These are phyloP conservation scores for Centruroides vittatus DNA, from an alignment of 1,140 invertebrate genomes.

Conservation along the genomic window DNA sequence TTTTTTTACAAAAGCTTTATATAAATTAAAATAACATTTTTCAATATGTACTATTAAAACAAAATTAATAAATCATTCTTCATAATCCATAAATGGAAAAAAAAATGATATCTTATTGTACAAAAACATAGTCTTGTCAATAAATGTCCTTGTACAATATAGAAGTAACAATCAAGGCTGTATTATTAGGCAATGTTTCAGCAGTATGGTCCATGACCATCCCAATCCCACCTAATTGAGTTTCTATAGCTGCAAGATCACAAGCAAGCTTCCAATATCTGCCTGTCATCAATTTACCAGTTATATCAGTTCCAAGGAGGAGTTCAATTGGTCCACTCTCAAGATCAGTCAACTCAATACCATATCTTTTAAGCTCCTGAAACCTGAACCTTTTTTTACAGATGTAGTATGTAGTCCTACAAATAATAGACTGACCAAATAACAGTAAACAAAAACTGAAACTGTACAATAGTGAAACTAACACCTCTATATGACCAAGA, in stretches of 20 bases:
- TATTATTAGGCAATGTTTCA: background rate
- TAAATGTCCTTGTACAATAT: conserved; percentile 15
- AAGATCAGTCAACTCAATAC: background rate
- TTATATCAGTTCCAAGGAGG: background rate
- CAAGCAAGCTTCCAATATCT: background rate
- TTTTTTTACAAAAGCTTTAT: too few relatives aligned
- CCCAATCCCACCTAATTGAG: background rate
- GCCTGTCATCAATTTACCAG: background rate
- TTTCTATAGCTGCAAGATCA: conserved; percentile 2
- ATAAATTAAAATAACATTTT: too few relatives aligned
- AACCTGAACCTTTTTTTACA: background rate
- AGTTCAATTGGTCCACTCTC: background rate
- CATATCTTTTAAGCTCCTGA: background rate
- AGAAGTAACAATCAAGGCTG: conserved; percentile 4
- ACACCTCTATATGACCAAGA: too few relatives aligned
- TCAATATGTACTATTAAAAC: too few relatives aligned
- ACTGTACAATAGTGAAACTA: too few relatives aligned
- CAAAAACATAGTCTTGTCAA: too few relatives aligned
- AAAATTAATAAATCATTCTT: too few relatives aligned
- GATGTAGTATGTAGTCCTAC: too few relatives aligned
- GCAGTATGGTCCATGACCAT: background rate
- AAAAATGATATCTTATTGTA: too few relatives aligned
- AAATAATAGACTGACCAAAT: too few relatives aligned
- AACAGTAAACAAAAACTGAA: too few relatives aligned
- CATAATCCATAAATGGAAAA: too few relatives aligned